Evolutionary conservation across 2,888 invertebrate species (phyloP).

Genomic region (Bugula neritina): DNA sequence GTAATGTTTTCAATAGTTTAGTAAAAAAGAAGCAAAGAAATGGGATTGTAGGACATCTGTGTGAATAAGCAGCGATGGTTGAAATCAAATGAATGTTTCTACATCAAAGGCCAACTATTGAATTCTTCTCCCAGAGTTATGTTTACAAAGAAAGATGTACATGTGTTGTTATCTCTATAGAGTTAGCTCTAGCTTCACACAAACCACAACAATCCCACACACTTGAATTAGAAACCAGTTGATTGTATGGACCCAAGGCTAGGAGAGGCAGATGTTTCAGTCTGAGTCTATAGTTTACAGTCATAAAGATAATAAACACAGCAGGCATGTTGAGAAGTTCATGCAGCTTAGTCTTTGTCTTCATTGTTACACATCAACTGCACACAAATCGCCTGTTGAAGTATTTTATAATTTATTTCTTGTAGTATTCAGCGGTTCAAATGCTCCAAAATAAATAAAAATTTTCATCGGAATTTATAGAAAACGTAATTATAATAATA

Average conservation of each 20-base stretch:
- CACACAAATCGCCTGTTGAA: too few relatives aligned
- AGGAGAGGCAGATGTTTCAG: slow-evolving; percentile 13
- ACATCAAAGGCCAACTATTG: background rate
- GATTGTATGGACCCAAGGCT: background rate
- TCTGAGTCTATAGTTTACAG: background rate
- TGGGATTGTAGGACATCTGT: too few relatives aligned
- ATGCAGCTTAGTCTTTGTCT: background rate
- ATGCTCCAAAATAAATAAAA: background rate
- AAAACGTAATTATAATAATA: too few relatives aligned
- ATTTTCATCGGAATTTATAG: background rate
- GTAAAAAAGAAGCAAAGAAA: too few relatives aligned
- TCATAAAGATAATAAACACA: slow-evolving; percentile 11
- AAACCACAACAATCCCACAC: too few relatives aligned
- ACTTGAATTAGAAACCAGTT: too few relatives aligned
- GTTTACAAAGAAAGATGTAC: background rate
- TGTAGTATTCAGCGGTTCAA: background rate
- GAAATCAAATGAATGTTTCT: too few relatives aligned
- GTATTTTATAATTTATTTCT: background rate
- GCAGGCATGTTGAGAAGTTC: background rate
- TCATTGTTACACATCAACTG: too few relatives aligned
- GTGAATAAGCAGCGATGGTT: too few relatives aligned
- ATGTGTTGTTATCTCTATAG: background rate
- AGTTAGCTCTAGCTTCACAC: too few relatives aligned
- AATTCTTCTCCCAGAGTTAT: background rate
- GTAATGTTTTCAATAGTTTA: too few relatives aligned